Evolutionary conservation across 1,140 invertebrate species (phyloP), one percentile per base, ranked within the genome.

Genomic region (Prorops nasuta): DNA sequence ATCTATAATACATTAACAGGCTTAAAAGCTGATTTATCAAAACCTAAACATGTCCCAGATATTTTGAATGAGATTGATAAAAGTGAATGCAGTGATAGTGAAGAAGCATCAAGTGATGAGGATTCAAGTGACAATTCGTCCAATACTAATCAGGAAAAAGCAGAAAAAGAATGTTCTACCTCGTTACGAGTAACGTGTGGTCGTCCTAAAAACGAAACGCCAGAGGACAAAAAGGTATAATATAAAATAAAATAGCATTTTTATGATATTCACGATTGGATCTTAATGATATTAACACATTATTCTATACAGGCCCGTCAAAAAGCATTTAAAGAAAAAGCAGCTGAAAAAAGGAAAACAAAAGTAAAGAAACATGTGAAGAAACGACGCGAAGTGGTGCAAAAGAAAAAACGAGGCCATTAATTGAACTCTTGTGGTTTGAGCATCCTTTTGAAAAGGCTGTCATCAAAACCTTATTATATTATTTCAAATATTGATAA

Each of bases 301-400:
- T n/a, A n/a, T n/a, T n/a, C n/a, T n/a, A n/a, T 62, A 64, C 60
- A 84, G 81, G 82, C 84, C 31, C 82, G 92, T 19, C 94, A 95
- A 63, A 92, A 94, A 60, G 86, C 84, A 7, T 77, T 94, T 0
- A 95, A 93, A 72, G 89, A 94, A 44, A 86, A 87, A 40, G 86
- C 96, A 68, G 88, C 92, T 14, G 94, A 97, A 60, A 97, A 94
- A 69, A 81, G 96, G 37, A 91, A 96, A 81, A 81, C 77, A 0
- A 98, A 98, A 83, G 81, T 94, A 1, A 96, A 96, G 56, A 99
- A 99, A 76, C 92, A 98, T 77, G 76, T 98, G 0, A 99, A 99
- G 67, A 98, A 98, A 66, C 81, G 88, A 61, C 88, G 89, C 73
- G 86, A 91, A 64, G 93, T 88, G 68, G 4, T 59, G 6, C 14